phyloP scores from a whole-genome alignment of 2,888 invertebrate genomes.

The Epinotia brunnichana region DNA sequence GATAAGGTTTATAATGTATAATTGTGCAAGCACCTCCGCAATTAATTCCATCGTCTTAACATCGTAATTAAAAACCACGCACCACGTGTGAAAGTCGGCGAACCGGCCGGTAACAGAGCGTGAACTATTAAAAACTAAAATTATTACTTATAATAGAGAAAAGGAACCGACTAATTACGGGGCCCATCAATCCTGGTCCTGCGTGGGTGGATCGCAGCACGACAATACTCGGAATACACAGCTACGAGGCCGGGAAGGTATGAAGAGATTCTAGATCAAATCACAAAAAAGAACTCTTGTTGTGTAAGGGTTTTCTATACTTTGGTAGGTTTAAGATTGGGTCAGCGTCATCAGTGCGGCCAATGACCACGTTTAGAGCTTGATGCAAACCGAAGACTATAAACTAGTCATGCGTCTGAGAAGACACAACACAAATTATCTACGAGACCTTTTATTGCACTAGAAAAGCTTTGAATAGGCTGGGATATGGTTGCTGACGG shows the following conservation, averaged over 20 bases:
- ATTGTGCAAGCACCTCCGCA: slow-evolving; percentile 1
- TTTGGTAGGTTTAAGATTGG: no score
- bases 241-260: not conserved
- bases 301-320: not conserved
- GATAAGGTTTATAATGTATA: not conserved
- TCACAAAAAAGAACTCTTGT: not conserved
- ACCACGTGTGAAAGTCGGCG: slow-evolving; percentile 66
- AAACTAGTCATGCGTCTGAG: not conserved
- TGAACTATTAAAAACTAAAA: slow-evolving; percentile 56
- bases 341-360: no score
- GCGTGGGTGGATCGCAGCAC: slow-evolving; percentile 39
- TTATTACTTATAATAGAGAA: slow-evolving; percentile 43
- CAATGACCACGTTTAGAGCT: not conserved
- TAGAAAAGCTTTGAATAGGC: no score
- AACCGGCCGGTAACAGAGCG: slow-evolving; percentile 67
- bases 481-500: no score
- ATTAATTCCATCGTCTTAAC: slow-evolving; percentile 15
- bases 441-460: no score
- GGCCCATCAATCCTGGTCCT: slow-evolving; percentile 35
- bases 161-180: slow-evolving; percentile 35
- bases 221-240: slow-evolving; percentile 46
- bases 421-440: no score
- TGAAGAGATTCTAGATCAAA: not conserved
- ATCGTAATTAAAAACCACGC: slow-evolving; percentile 55
- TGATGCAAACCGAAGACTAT: not conserved